These are phyloP conservation scores for Aplysia californica DNA, from an alignment of 1,140 invertebrate species.

Conservation along the genomic window DNA sequence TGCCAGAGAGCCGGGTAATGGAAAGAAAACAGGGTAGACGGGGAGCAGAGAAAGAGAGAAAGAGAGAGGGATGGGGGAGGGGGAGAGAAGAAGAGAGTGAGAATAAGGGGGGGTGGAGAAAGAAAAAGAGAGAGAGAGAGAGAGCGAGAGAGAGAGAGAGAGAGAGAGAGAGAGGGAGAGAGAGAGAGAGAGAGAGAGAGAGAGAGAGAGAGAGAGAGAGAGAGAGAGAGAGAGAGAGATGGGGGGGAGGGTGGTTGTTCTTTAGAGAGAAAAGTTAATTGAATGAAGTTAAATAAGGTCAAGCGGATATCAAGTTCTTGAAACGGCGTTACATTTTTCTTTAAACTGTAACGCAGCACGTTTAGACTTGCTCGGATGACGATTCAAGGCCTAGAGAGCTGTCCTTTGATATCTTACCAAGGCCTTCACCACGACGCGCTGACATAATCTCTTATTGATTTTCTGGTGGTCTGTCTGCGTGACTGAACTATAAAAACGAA, in stretches of 20 bases:
- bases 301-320: too few relatives aligned
- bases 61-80: not conserved
- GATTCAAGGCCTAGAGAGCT: too few relatives aligned
- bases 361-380: too few relatives aligned
- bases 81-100: not conserved
- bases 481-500: too few relatives aligned
- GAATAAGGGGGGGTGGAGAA: not conserved
- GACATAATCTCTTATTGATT: too few relatives aligned
- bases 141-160: slow-evolving; percentile 8
- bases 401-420: too few relatives aligned
- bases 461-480: too few relatives aligned
- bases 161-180: slow-evolving; percentile 13
- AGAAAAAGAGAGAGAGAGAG: not conserved
- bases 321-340: not conserved
- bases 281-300: too few relatives aligned
- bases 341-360: not conserved
- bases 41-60: not conserved
- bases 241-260: too few relatives aligned
- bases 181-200: not conserved
- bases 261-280: too few relatives aligned
- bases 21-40: not conserved
- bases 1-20: not conserved
- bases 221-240: not conserved
- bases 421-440: too few relatives aligned
- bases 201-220: not conserved